Evolutionary conservation across 23 tunicate genomes (phyloP), one percentile per base, ranked within the genome.

Genomic region (Oikopleura dioica): DNA sequence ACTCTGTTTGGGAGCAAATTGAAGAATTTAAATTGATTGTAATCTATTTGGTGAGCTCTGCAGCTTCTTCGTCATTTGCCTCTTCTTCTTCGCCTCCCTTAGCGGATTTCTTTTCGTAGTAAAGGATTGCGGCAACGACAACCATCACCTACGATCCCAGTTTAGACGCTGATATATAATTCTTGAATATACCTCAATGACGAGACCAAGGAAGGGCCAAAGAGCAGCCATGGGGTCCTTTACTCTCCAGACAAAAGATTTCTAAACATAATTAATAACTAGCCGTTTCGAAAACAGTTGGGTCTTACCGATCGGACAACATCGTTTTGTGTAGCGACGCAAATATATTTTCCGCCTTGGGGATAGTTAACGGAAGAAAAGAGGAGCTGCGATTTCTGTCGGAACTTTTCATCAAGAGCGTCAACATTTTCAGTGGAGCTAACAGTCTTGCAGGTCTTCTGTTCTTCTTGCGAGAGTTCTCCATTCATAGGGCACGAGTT

Each of bases 151-250:
- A 44, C 9, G 21, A 9, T 21, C 16, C 21, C 21, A 21, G 21
- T 9, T 44, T 9, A 44, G 21, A 9, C 9, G 9, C 9, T 44
- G 55, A 21, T 44, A 44, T 9, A 44, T 21, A 21, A 44, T 44
- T 44, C 21, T 44, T 9, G 21, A 9, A 9, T 44, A 9, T 44
- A 91, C 97, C 76, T 91, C 97, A 35, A 79, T 59, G 1, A 85
- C 87, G 35, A 91, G 85, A 32, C 92, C 97, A 59, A 91, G 79
- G 82, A 91, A 91, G 21, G 97, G 97, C 97, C 97, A 91, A 5
- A 91, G 75, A 37, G 97, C 97, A 38, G 97, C 97, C 38, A 86
- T 80, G 9, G 78, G 68, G 55, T 85, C 91, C 72, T 91, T 91
- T 59, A 91, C 97, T 30, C 92, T 9, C 55, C 55, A 44, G 16